Conservation (phyloP, 2,113 vertebrate species). For the Crotalus helleri region DNA sequence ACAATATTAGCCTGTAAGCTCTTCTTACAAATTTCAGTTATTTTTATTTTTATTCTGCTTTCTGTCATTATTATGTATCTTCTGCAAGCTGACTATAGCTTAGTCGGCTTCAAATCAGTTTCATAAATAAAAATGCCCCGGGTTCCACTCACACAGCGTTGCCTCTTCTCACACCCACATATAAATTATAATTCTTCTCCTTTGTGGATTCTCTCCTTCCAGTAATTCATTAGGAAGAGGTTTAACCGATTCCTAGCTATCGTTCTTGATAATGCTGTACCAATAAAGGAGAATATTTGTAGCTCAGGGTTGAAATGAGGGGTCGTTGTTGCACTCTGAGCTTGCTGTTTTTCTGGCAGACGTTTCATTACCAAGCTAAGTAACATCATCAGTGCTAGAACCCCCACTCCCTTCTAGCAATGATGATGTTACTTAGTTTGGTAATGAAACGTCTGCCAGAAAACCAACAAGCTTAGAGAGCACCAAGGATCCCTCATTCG, state of each 20-base stretch:
- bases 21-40: background rate
- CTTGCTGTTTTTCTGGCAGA: no score
- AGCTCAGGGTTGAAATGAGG: no score
- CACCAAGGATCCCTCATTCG: background rate
- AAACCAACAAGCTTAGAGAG: background rate
- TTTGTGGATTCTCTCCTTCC: background rate
- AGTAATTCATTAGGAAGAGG: background rate
- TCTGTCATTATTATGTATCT: background rate
- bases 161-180: background rate
- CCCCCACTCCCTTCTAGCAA: no score
- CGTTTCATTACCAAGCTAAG: no score
- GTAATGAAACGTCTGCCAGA: no score
- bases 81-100: background rate
- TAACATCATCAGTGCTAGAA: no score
- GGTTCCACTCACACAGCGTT: background rate
- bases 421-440: no score
- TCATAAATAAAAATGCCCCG: background rate
- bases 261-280: background rate
- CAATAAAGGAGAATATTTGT: no score
- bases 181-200: background rate
- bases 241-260: background rate
- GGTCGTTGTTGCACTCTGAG: no score
- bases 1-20: background rate
- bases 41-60: background rate
- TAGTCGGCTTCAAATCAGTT: background rate